A percentile compares a stretch with the other conserved stretches of the same genome.
Evolutionary conservation across 1,140 invertebrate species (phyloP).

Genomic region (Oedothorax gibbosus): DNA sequence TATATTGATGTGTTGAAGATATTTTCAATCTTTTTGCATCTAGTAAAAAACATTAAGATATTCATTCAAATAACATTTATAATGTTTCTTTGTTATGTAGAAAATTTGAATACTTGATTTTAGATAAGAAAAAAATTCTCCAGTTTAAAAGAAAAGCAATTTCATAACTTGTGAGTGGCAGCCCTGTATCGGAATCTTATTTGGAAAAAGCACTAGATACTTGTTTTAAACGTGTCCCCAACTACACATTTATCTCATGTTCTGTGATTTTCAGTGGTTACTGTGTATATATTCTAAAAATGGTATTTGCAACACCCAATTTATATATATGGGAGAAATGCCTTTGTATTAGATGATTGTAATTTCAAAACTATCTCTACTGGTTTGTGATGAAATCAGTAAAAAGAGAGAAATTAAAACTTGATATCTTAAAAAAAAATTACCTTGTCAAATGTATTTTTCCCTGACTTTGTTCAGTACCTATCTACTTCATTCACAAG

Average conservation of each 20-base stretch:
- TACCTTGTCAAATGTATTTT: neutral
- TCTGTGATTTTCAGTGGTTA: conserved; percentile 61
- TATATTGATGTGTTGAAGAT: too few species aligned
- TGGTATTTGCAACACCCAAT: conserved; percentile 60
- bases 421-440: conserved; percentile 55
- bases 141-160: too few species aligned
- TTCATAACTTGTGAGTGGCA: too few species aligned
- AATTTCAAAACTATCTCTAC: conserved; percentile 51
- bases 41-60: too few species aligned
- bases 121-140: too few species aligned
- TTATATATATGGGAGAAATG: conserved; percentile 58
- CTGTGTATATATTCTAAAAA: conserved; percentile 61
- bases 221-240: conserved; percentile 44
- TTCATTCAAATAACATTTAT: too few species aligned
- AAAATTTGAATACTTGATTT: too few species aligned
- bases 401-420: conserved; percentile 47
- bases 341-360: conserved; percentile 61
- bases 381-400: conserved; percentile 47
- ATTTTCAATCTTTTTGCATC: too few species aligned
- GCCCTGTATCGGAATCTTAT: conserved; percentile 33
- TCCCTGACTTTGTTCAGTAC: too few species aligned
- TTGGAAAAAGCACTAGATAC: conserved; percentile 52
- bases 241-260: conserved; percentile 60
- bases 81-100: too few species aligned
- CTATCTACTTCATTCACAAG: too few species aligned